These are phyloP conservation scores for Cryptotermes secundus DNA, from an alignment of 1,140 invertebrate species.

Conservation along the genomic window DNA sequence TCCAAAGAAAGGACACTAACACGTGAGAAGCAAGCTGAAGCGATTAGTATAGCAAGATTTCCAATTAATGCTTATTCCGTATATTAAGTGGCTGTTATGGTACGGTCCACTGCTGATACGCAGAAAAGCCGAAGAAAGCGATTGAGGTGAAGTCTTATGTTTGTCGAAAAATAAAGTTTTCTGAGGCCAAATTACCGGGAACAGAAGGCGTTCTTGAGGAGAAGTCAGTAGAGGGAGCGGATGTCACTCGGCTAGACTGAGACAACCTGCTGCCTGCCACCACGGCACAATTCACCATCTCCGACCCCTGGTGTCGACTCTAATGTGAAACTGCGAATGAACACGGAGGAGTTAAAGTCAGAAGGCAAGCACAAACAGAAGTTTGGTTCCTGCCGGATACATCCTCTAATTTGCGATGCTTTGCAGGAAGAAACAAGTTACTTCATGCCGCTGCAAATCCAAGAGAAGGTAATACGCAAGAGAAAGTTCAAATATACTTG, in stretches of 20 bases:
- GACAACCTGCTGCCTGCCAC: not conserved
- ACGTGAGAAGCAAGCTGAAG: no score
- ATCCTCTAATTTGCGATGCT: not conserved
- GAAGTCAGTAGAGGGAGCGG: not conserved
- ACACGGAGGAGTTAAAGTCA: not conserved
- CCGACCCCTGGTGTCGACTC: not conserved
- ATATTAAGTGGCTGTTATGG: not conserved
- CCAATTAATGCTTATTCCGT: not conserved
- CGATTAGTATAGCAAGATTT: no score
- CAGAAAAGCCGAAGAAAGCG: not conserved
- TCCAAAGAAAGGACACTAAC: no score
- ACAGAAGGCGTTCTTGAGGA: not conserved
- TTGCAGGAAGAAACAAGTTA: not conserved
- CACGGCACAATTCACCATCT: not conserved
- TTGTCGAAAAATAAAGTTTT: not conserved
- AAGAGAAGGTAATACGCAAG: not conserved
- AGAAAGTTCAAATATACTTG: not conserved
- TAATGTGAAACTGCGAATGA: slow-evolving; percentile 12
- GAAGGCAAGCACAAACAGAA: not conserved
- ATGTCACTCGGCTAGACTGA: not conserved
- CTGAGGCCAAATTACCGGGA: not conserved
- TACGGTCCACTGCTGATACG: not conserved
- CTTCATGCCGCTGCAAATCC: not conserved
- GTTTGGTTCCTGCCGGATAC: not conserved
- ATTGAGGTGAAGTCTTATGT: not conserved